Evolutionary conservation across 2,888 invertebrate genomes (phyloP), one percentile per base, ranked within the genome.

Genomic region (Molorchus minor): DNA sequence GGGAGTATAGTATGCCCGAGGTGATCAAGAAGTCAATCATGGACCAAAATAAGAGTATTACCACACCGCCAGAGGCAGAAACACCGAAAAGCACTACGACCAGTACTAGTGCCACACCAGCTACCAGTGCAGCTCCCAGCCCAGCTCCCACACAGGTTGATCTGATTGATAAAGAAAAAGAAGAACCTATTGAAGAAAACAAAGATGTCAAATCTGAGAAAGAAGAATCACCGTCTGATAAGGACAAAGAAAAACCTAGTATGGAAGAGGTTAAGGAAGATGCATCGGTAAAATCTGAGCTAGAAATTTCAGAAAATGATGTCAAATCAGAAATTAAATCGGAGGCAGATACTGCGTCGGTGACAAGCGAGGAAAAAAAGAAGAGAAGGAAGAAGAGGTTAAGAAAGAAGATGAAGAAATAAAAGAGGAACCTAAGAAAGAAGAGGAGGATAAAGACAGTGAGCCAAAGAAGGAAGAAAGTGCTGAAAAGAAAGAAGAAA

Each of bases 1-100:
- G 0, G n/a, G 93, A 94, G 71, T 96, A 97, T 79, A 97, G 96
- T 75, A 96, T 99, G 94, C 97, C 98, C 0, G 94, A 95, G 78
- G 84, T 93, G 72, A 90, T 92, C 67, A 87, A 91, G 43, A 94
- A 90, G 77, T 90, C 92, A 0, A 88, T 91, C 1, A 89, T 92
- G 70, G 90, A 92, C 0, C 85, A 88, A 16, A 85, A 85, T 62
- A 74, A 76, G 40, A 77, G 78, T 1, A 82, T 81, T 56, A 73
- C 76, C 7, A 78, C 78, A 10, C 79, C 75, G 45, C 77, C 77
- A 0, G 81, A 71, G 77, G 79, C 64, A 79, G 81, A 68, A 81
- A 82, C 79, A 38, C 71, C 79, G 25, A 84, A 84, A 67, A 85
- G 85, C 71, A 79, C 84, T 5, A 84, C 86, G 2, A 84, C 85